Percentiles rank a stretch among this genome's conserved stretches.
These are phyloP conservation scores for Orchesella flavescens DNA, from an alignment of 2,888 invertebrate genomes.

Conservation along the genomic window DNA sequence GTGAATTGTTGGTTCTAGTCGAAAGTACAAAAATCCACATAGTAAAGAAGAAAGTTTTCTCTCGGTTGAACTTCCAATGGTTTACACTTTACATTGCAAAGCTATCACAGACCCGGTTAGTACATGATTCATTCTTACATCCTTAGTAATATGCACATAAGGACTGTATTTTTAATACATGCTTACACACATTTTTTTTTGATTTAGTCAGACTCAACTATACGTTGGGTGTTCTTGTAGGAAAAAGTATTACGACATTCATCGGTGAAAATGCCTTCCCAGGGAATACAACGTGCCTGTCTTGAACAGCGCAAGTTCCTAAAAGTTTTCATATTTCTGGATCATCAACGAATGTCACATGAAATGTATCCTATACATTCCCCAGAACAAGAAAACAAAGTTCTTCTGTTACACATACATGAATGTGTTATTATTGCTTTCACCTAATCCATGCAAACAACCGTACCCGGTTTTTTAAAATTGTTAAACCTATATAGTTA, in stretches of 20 bases:
- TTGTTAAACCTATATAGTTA: too few relatives aligned
- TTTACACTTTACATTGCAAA: too few relatives aligned
- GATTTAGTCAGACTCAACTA: background rate
- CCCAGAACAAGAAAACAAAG: too few relatives aligned
- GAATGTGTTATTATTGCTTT: too few relatives aligned
- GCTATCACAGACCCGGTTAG: too few relatives aligned
- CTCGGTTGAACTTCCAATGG: background rate
- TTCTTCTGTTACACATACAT: too few relatives aligned
- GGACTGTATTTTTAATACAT: background rate
- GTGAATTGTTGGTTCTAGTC: conserved; percentile 25
- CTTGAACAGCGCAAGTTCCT: background rate
- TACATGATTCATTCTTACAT: background rate
- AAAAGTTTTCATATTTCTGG: too few relatives aligned
- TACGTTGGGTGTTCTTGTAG: background rate
- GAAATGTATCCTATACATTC: too few relatives aligned
- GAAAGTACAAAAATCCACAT: background rate
- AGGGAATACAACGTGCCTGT: conserved; percentile 10
- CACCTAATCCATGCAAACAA: too few relatives aligned
- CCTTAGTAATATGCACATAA: background rate
- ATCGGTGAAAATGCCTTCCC: conserved; percentile 14
- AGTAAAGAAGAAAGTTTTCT: conserved; percentile 5
- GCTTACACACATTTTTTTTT: background rate
- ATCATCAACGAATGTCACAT: too few relatives aligned
- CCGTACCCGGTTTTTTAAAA: too few relatives aligned
- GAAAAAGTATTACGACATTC: conserved; percentile 12